A percentile compares a stretch with the other conserved stretches of the same genome.
These are phyloP conservation scores for Cerceris ruficornis DNA, from an alignment of 2,888 invertebrate genomes.

Conservation along the genomic window DNA sequence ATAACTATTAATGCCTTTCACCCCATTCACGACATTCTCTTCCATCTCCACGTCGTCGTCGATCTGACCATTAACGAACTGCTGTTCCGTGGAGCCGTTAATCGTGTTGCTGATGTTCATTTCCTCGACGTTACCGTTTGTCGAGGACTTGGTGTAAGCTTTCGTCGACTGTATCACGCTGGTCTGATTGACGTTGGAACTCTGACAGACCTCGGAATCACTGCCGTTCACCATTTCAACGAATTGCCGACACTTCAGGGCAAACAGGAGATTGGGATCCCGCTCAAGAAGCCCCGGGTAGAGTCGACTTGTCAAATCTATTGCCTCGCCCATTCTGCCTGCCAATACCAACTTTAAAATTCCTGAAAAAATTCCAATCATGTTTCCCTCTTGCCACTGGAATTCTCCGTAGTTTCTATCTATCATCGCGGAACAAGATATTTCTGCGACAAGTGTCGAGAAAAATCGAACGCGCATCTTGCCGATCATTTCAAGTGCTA, in stretches of 20 bases:
- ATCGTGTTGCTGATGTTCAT: slow-evolving; percentile 83
- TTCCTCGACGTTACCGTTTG: slow-evolving; percentile 82
- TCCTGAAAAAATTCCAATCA: slow-evolving; percentile 83
- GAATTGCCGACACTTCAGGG: slow-evolving; percentile 98
- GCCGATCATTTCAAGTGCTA: no score
- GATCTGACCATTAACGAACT: slow-evolving; percentile 77
- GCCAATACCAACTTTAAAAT: slow-evolving; percentile 95
- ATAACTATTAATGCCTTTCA: slow-evolving; percentile 83
- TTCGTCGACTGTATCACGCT: slow-evolving; percentile 93
- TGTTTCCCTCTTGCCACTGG: not conserved
- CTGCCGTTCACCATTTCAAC: slow-evolving; percentile 98
- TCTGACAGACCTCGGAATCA: slow-evolving; percentile 86
- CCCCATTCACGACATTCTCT: slow-evolving; percentile 82
- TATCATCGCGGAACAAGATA: no score
- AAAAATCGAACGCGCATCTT: no score
- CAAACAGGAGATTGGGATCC: slow-evolving; percentile 95
- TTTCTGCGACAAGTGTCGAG: no score
- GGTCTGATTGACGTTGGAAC: slow-evolving; percentile 83
- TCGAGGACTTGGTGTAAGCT: slow-evolving; percentile 78
- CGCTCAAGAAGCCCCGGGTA: slow-evolving; percentile 97
- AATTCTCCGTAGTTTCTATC: not conserved
- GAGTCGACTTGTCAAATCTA: slow-evolving; percentile 92
- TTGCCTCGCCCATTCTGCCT: slow-evolving; percentile 97
- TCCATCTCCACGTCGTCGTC: slow-evolving; percentile 84
- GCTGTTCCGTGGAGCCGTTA: slow-evolving; percentile 82